These are phyloP conservation scores for Stenichneumon culpator DNA, from an alignment of 2,888 invertebrate species.

Conservation along the genomic window DNA sequence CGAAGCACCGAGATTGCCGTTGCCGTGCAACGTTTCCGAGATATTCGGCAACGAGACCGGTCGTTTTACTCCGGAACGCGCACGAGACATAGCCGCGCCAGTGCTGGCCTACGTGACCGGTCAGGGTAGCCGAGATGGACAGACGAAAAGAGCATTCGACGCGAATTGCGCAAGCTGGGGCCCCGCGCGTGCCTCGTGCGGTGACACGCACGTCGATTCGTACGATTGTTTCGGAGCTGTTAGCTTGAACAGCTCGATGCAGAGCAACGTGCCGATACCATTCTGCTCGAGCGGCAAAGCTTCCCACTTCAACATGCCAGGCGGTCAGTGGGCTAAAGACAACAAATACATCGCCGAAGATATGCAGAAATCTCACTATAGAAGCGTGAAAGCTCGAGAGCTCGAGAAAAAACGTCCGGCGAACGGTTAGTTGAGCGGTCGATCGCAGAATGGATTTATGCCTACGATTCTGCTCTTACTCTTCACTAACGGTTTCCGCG, in stretches of 20 bases:
- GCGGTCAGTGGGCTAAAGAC: constrained; percentile 90
- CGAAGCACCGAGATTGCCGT: constrained; percentile 86
- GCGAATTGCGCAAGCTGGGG: constrained; percentile 60
- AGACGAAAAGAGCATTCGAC: constrained; percentile 77
- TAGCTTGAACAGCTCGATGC: constrained; percentile 90
- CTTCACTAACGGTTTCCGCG: not conserved
- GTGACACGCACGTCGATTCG: constrained; percentile 87
- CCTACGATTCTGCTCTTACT: constrained; percentile 2
- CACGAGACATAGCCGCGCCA: constrained; percentile 89
- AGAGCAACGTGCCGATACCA: constrained; percentile 91
- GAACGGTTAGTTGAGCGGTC: constrained; percentile 64
- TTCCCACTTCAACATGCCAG: constrained; percentile 92
- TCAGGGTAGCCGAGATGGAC: constrained; percentile 64
- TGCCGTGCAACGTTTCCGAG: constrained; percentile 88
- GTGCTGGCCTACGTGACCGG: constrained; percentile 86
- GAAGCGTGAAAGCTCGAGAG: constrained; percentile 75
- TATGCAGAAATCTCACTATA: constrained; percentile 89
- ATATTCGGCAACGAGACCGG: constrained; percentile 89
- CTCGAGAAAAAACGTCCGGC: constrained; percentile 30
- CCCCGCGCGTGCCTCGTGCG: constrained; percentile 40
- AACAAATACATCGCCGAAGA: constrained; percentile 90
- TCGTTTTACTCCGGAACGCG: constrained; percentile 88
- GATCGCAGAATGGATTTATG: not conserved
- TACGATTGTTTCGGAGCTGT: constrained; percentile 90
- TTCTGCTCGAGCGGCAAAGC: constrained; percentile 85